These are phyloP conservation scores for Calameuta idolon DNA, from an alignment of 2,888 invertebrate genomes.

Conservation along the genomic window DNA sequence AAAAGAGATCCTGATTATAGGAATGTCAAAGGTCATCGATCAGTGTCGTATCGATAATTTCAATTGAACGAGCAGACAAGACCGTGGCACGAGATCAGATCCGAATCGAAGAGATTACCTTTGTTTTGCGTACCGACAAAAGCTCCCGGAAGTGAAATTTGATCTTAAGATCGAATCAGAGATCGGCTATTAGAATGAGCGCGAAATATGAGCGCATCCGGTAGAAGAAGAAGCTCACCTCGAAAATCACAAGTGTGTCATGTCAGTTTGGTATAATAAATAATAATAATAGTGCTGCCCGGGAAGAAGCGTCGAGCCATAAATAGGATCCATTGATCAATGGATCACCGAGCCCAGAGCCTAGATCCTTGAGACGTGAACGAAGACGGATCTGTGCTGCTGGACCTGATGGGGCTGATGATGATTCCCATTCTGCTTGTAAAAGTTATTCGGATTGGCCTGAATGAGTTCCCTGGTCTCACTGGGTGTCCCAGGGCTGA, in stretches of 20 bases:
- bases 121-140: background rate
- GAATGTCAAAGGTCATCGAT: background rate
- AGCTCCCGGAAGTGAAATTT: background rate
- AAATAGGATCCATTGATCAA: background rate
- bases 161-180: background rate
- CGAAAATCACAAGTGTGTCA: background rate
- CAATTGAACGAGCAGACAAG: background rate
- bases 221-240: background rate
- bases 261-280: background rate
- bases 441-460: conserved; percentile 70
- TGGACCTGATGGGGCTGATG: conserved; percentile 42
- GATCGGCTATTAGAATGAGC: background rate
- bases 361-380: conserved; percentile 49
- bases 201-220: background rate
- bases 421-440: conserved; percentile 53
- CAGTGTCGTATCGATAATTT: background rate
- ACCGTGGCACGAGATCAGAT: background rate
- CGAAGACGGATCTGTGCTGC: conserved; percentile 48
- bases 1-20: background rate
- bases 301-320: background rate
- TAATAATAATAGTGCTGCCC: background rate
- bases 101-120: background rate
- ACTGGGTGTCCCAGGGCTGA: conserved; percentile 76
- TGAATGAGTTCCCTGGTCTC: conserved; percentile 75
- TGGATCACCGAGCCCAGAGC: background rate